Evolutionary conservation across 2,888 invertebrate genomes (phyloP), one percentile per base, ranked within the genome.

Genomic region (Cosmia pyralina): DNA sequence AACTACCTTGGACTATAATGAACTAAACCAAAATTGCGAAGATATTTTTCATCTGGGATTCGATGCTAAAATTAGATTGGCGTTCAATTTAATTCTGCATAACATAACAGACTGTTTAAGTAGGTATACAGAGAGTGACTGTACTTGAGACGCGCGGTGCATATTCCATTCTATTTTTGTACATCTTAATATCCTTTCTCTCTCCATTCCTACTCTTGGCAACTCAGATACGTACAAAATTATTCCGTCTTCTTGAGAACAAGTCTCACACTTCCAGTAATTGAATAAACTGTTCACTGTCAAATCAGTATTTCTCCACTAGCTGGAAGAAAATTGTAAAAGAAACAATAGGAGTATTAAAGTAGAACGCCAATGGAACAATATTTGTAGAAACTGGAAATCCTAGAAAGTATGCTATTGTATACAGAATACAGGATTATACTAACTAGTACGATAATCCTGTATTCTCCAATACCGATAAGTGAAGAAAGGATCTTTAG

Each of bases 101-200:
- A 34, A 55, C 34, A 57, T 55, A 62, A 69, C 55, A 57, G 58
- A 52, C 67, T 69, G 44, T 34, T 70, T 68, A 63, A 15, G 58
- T 58, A 48, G 22, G 50, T 48, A 38, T 55, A 58, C 19, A 68
- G 58, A 62, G 59, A 70, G 58, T 59, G 38, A 41, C 63, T 71
- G 57, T 38, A 65, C 72, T 73, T 66, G 65, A 76, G 75, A 69
- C 73, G 53, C 64, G 64, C 70, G 34, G 69, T 72, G 73, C 66
- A 74, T 72, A 76, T 65, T 76, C 34, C 68, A 68, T 72, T 83
- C 78, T 83, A 83, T 83, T 83, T 77, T 62, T 69, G 71, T 69
- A 73, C 70, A 65, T 66, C 44, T 62, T 72, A 80, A 57, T 77
- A 75, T 72, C 75, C 70, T 73, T 72, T 67, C 67, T 63, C 66